phyloP scores from a whole-genome alignment of 2,888 invertebrate species.

The Mactromeris polynyma region DNA sequence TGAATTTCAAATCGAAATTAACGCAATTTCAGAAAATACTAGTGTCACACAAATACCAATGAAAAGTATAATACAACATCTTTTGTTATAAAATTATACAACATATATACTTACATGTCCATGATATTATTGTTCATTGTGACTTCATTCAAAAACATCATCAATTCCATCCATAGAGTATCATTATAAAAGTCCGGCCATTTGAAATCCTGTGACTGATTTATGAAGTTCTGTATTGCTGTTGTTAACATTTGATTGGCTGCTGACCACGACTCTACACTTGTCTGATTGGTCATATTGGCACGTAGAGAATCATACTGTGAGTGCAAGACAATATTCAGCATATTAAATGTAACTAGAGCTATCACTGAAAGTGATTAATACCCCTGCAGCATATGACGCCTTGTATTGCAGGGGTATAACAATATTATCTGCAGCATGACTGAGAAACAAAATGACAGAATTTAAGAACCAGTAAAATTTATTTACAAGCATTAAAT shows the following conservation, averaged over 20 bases:
- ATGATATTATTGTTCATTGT: constrained; percentile 29
- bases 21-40: no score
- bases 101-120: constrained; percentile 23
- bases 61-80: no score
- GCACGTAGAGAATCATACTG: constrained; percentile 23
- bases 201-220: background rate
- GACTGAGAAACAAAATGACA: no score
- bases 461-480: no score
- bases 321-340: background rate
- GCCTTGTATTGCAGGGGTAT: no score
- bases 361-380: no score
- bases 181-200: constrained; percentile 56
- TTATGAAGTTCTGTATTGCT: background rate
- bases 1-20: no score
- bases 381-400: no score
- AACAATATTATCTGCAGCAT: no score
- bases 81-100: no score
- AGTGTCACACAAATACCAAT: no score
- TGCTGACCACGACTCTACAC: background rate
- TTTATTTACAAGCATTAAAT: no score
- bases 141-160: constrained; percentile 28
- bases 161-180: constrained; percentile 50
- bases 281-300: background rate
- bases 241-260: background rate
- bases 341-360: background rate